Evolutionary conservation across 2,888 invertebrate genomes (phyloP), one percentile per base, ranked within the genome.

Genomic region (Brachyopa scutellaris): DNA sequence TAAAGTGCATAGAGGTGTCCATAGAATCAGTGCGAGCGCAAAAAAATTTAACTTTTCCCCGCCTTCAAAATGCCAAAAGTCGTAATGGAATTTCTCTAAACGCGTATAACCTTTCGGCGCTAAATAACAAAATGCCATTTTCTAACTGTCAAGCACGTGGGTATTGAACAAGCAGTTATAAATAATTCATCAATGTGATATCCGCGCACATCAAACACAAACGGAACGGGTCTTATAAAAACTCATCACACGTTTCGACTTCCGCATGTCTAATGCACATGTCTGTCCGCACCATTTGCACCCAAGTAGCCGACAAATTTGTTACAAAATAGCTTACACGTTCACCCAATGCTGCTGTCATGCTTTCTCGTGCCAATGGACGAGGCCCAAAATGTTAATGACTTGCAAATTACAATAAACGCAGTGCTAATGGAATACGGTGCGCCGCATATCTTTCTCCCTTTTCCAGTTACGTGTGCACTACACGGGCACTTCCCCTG

Each of bases 351-450:
- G n/a, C n/a, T n/a, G n/a, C n/a, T n/a, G n/a, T 45, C 26, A 36
- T 23, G 47, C 49, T 49, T 64, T 74, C 51, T 38, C 57, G 70
- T 59, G 57, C 69, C 69, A 74, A 42, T 69, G 62, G 67, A 74
- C 47, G 49, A 64, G 38, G 33, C 69, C 69, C 67, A 69, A 76
- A 80, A 80, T 74, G 62, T 38, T 76, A 80, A 80, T 76, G 69
- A 64, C 80, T 76, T 76, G 69, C 69, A 64, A 76, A 64, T 76
- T 45, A 59, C 64, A 76, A 64, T 51, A 49, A 62, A 69, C 21
- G 40, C 57, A 13, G 31, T 57, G 40, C 70, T 82, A 82, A 82
- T 76, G 76, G 69, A 59, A 62, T 66, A 80, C 49, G 23, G 26
- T 76, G 51, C n/a, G n/a, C 66, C 23, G 49, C 67, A 59, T 31